Evolutionary conservation across 2,113 vertebrate species (phyloP).

Genomic region (Ornithorhynchus anatinus): DNA sequence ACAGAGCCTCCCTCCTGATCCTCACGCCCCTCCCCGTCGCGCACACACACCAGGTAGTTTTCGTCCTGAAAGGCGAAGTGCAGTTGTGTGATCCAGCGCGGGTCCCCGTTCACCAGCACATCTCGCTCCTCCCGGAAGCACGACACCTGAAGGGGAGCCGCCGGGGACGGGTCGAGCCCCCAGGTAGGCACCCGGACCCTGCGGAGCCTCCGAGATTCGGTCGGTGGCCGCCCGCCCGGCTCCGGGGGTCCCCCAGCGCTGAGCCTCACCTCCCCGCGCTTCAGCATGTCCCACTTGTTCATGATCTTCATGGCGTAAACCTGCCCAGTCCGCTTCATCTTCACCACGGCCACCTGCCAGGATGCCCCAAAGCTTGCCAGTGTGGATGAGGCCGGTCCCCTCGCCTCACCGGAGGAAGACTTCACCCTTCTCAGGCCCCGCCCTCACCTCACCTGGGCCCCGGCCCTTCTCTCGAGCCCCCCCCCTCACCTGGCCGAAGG

Average conservation of each 20-base stretch:
- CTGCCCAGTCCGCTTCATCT: constrained; percentile 75
- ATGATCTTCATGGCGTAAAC: constrained; percentile 88
- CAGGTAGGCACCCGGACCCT: background rate
- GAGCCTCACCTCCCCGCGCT: constrained; percentile 77
- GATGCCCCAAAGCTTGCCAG: too few relatives aligned
- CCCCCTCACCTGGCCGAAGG: background rate
- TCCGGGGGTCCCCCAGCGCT: background rate
- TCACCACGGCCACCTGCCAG: constrained; percentile 80
- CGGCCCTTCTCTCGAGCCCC: background rate
- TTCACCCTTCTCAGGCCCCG: background rate
- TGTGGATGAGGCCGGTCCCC: fast-evolving
- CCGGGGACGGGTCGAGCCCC: background rate
- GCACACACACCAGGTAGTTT: constrained; percentile 85
- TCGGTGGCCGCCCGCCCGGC: too few relatives aligned
- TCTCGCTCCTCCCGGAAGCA: constrained; percentile 87
- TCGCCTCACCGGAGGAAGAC: background rate
- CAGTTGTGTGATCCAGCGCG: constrained; percentile 84
- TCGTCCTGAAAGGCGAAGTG: constrained; percentile 89
- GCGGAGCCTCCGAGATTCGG: background rate
- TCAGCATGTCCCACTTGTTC: constrained; percentile 90
- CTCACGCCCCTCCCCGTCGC: too few relatives aligned
- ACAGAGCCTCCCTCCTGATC: background rate
- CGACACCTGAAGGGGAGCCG: constrained; percentile 66
- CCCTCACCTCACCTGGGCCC: too few relatives aligned
- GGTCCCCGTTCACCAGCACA: constrained; percentile 81